Evolutionary conservation across 2,113 vertebrate genomes (phyloP).

Genomic region (Leucopternis melanops): DNA sequence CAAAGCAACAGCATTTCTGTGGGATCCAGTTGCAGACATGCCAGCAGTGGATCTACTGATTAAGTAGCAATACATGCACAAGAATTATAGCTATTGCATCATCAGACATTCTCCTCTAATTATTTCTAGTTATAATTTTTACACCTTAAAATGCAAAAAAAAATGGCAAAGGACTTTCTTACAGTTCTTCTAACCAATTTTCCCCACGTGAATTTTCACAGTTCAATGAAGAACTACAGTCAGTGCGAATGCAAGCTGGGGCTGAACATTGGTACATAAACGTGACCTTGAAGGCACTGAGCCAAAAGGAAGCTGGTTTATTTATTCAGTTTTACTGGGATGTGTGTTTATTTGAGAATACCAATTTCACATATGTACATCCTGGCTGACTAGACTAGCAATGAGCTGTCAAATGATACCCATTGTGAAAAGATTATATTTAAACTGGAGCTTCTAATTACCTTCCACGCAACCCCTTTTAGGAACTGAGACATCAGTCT

Average conservation of each 20-base stretch:
- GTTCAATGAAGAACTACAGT: neutral
- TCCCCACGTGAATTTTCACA: neutral
- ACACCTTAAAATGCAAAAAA: neutral
- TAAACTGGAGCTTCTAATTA: neutral
- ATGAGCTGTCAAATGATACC: neutral
- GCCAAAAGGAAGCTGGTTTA: neutral
- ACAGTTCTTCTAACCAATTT: neutral
- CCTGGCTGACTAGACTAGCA: neutral
- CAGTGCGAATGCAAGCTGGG: fast-evolving
- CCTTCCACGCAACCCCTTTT: neutral
- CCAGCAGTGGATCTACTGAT: conserved; percentile 8
- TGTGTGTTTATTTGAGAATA: neutral
- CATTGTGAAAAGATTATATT: neutral
- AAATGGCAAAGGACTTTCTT: neutral
- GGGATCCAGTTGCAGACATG: neutral
- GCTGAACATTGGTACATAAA: neutral
- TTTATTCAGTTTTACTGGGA: neutral
- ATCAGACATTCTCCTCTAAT: neutral
- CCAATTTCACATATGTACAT: neutral
- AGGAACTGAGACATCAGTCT: neutral
- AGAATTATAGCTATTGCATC: conserved; percentile 17
- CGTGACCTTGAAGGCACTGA: neutral
- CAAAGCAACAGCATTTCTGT: neutral
- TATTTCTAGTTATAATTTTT: neutral
- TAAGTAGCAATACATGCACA: neutral